These are phyloP conservation scores for Zapus hudsonius DNA, from an alignment of 2,113 vertebrate species.

Conservation along the genomic window DNA sequence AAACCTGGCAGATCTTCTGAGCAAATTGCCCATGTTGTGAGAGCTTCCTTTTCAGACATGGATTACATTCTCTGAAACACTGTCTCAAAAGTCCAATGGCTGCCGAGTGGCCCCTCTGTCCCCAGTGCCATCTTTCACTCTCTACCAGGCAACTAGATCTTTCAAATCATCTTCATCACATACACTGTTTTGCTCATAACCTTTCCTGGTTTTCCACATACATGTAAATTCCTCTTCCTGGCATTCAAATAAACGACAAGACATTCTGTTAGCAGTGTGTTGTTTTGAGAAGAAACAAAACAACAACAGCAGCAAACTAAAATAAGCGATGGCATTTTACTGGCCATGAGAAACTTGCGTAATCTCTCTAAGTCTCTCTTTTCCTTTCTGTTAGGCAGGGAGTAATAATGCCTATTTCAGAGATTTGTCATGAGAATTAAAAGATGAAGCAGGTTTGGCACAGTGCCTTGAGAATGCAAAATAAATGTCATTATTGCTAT, in stretches of 20 bases:
- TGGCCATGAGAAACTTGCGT: neutral
- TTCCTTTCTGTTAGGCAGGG: neutral
- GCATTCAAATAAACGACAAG: neutral
- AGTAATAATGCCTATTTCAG: neutral
- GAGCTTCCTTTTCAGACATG: neutral
- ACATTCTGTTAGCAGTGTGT: constrained; percentile 21
- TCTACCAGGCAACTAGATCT: neutral
- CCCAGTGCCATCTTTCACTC: neutral
- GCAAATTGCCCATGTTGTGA: neutral
- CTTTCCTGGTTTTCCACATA: neutral
- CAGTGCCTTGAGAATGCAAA: neutral
- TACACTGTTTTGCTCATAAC: constrained; percentile 5
- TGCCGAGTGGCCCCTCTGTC: neutral
- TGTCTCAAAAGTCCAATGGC: neutral
- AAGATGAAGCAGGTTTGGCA: neutral
- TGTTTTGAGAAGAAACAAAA: constrained; percentile 34
- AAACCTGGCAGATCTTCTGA: neutral
- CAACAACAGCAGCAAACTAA: constrained; percentile 4
- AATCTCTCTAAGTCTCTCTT: neutral
- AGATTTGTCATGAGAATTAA: neutral
- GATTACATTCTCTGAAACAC: accelerated
- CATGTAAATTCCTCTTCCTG: neutral
- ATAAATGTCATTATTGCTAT: neutral
- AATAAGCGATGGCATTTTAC: neutral
- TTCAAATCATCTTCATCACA: neutral